phyloP scores from a whole-genome alignment of 2,797 vertebrate species.

The Siniperca scherzeri region DNA sequence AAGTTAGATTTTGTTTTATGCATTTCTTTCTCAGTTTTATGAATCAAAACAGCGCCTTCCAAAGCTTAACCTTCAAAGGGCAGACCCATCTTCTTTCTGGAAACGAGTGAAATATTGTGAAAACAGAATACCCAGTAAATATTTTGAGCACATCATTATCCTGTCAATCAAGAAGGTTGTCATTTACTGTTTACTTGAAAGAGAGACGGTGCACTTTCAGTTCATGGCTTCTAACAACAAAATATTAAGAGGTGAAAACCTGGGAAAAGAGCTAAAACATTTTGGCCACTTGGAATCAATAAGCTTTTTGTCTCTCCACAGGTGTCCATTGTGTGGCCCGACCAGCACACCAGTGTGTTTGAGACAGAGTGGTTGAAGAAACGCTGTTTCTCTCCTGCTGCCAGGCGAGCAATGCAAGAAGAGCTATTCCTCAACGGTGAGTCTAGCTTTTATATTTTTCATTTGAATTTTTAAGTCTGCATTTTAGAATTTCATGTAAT shows the following conservation, averaged over 20 bases:
- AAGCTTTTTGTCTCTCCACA: conserved; percentile 70
- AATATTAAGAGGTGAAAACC: not conserved
- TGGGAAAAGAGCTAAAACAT: not conserved
- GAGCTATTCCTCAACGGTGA: conserved; percentile 93
- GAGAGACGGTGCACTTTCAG: not conserved
- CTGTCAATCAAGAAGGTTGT: not conserved
- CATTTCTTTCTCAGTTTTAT: not conserved
- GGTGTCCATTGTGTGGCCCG: conserved; percentile 92
- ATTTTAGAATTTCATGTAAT: not conserved
- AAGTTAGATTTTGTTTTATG: not conserved
- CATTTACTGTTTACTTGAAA: not conserved
- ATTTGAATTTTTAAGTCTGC: not conserved
- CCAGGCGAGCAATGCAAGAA: conserved; percentile 87
- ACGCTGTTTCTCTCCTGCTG: conserved; percentile 91
- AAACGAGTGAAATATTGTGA: not conserved
- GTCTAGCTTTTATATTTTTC: conserved; percentile 24
- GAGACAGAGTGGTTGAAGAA: conserved; percentile 94
- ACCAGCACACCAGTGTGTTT: conserved; percentile 92
- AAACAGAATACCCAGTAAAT: not conserved
- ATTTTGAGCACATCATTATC: not conserved
- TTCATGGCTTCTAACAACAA: not conserved
- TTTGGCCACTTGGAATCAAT: not conserved
- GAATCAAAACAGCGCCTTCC: not conserved
- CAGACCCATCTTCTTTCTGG: not conserved
- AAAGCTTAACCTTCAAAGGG: not conserved